Evolutionary conservation across 2,888 invertebrate species (phyloP), one percentile per base, ranked within the genome.

Genomic region (Elmis aenea): DNA sequence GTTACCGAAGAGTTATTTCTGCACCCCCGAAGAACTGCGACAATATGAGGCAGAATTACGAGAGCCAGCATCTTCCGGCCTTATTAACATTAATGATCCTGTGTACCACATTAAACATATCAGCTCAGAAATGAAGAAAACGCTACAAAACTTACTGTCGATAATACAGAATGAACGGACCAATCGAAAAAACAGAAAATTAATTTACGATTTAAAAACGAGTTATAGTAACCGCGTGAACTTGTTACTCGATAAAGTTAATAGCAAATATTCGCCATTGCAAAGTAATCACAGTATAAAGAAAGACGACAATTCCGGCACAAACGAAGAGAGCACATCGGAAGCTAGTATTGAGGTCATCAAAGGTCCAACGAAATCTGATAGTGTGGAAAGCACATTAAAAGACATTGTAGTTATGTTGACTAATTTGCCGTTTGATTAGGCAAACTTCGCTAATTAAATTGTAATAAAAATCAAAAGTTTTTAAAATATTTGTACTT

Each of bases 61-160:
- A 8, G 33, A 41, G n/a, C 11, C 26, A 21, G 36, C 36, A 22
- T 50, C 48, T 5, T 34, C 30, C 11, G 45, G 48, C 16, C 45
- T 45, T 14, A 34, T 50, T 4, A 46, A 48, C 27, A 45, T 50
- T 5, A 44, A 45, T 26, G 44, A 45, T n/a, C 40, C 46, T 4
- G 42, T 42, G 22, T 42, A 48, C 23, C 50, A 48, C 25, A 45
- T 58, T 34, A 48, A 47, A 13, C 45, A 48, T 32, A 50, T 58
- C 12, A 50, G 55, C 13, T 49, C 48, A 20, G 58, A 59, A 26
- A 52, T 57, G 46, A 51, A 50, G 33, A 47, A 45, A 24, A 55
- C 55, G 3, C 26, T 58, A 14, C 39, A 46, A 25, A 46, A 53
- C 26, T 40, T 58, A 11, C 31, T 55, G 18, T 27, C 38, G 4